A percentile compares a stretch with the other conserved stretches of the same genome.
These are phyloP conservation scores for Oenanthe oenanthe DNA, from an alignment of 2,113 vertebrate genomes.

Conservation along the genomic window DNA sequence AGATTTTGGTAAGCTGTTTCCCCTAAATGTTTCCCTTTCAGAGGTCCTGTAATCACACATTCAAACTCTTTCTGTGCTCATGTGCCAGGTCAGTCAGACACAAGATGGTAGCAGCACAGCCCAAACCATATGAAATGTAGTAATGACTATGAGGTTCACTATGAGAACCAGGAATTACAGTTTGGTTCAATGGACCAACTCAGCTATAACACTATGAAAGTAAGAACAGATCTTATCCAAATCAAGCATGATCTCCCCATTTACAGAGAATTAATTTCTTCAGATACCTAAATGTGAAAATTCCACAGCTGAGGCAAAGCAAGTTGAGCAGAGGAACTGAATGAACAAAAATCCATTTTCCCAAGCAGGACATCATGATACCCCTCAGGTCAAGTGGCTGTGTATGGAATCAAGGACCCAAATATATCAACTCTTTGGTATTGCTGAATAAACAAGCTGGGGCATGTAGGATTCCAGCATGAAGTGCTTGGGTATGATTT, in stretches of 20 bases:
- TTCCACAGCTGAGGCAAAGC: background rate
- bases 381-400: background rate
- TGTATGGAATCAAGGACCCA: background rate
- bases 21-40: background rate
- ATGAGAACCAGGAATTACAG: background rate
- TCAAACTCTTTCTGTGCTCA: background rate
- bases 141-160: too few relatives aligned
- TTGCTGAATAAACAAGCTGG: background rate
- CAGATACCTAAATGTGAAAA: too few relatives aligned
- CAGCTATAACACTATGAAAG: background rate
- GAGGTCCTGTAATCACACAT: background rate
- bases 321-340: background rate
- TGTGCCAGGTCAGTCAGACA: background rate
- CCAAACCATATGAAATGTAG: background rate
- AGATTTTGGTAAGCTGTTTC: background rate
- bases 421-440: background rate
- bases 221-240: background rate
- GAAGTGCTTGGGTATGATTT: background rate
- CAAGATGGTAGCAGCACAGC: background rate
- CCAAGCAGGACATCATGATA: background rate
- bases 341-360: background rate
- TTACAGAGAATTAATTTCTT: too few relatives aligned
- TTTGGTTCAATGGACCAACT: background rate
- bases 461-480: background rate
- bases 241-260: background rate